Percentiles rank a stretch among this genome's conserved stretches.
These are phyloP conservation scores for Hystrix brachyura DNA, from an alignment of 2,113 vertebrate species.

Conservation along the genomic window DNA sequence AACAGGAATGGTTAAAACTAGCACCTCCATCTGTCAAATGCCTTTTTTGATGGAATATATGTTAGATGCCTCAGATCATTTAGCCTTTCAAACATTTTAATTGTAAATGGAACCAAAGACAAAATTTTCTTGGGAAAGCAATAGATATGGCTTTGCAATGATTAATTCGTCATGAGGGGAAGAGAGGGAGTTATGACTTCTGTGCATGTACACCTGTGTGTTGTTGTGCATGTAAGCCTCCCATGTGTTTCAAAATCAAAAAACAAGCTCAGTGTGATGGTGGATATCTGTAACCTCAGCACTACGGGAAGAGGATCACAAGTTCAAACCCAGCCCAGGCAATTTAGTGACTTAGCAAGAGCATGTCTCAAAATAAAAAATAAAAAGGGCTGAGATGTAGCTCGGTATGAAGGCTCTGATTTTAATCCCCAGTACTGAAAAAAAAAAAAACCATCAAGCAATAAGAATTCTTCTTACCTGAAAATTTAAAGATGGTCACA, in stretches of 20 bases:
- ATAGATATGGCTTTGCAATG: neutral
- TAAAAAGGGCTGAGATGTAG: neutral
- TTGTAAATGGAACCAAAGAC: slow-evolving; percentile 18
- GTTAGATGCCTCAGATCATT: neutral
- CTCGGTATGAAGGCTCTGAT: neutral
- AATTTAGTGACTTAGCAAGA: neutral
- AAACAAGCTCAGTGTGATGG: neutral
- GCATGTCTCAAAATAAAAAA: neutral
- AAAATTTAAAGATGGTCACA: neutral
- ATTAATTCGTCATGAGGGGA: neutral
- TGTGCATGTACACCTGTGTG: rapidly evolving
- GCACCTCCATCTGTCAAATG: neutral
- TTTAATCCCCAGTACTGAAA: neutral
- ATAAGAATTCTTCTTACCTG: neutral
- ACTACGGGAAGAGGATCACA: neutral
- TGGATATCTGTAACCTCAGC: neutral
- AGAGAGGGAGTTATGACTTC: neutral
- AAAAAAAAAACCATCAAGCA: neutral
- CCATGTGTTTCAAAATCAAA: neutral
- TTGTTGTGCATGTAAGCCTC: neutral
- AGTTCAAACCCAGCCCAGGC: neutral
- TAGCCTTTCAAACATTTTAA: neutral
- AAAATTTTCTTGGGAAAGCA: neutral
- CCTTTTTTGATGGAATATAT: neutral
- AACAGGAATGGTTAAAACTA: neutral